Percentiles rank a stretch among this genome's conserved stretches.
phyloP scores from a whole-genome alignment of 2,888 invertebrate genomes.

The Drosophila koepferae region DNA sequence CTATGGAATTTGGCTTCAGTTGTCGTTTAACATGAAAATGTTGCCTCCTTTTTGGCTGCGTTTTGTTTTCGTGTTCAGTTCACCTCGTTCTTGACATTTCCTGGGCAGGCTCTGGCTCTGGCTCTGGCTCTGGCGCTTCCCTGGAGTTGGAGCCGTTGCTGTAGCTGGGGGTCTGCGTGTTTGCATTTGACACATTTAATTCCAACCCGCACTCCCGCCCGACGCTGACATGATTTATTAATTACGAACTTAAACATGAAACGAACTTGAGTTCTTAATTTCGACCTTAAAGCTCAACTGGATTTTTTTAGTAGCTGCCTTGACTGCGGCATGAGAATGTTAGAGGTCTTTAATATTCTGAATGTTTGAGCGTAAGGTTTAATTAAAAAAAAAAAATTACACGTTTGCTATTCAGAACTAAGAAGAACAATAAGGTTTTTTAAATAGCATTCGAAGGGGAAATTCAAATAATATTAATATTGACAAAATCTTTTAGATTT shows the following conservation, averaged over 20 bases:
- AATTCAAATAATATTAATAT: neutral
- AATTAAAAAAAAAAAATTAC: neutral
- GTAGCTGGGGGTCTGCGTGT: conserved; percentile 58
- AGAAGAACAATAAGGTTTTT: neutral
- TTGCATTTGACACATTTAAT: conserved; percentile 81
- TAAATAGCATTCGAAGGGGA: neutral
- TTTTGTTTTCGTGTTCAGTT: conserved; percentile 76
- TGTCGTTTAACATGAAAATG: conserved; percentile 67
- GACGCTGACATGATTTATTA: conserved; percentile 83
- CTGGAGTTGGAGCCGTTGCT: conserved; percentile 6
- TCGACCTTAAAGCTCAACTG: conserved; percentile 63
- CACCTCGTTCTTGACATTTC: conserved; percentile 79
- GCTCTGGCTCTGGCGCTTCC: conserved; percentile 18
- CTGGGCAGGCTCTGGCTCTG: conserved; percentile 51
- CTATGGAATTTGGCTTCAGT: conserved; percentile 62
- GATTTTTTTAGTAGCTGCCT: neutral
- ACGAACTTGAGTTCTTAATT: conserved; percentile 81
- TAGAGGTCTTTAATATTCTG: neutral
- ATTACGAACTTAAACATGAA: conserved; percentile 77
- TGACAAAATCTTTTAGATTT: neutral
- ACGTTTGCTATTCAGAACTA: neutral
- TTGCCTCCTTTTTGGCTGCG: conserved; percentile 53
- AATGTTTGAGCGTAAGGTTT: neutral
- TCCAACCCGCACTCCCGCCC: conserved; percentile 50
- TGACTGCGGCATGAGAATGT: neutral